These are phyloP conservation scores for Dicyrtoma fusca DNA, from an alignment of 2,888 invertebrate genomes.

Conservation along the genomic window DNA sequence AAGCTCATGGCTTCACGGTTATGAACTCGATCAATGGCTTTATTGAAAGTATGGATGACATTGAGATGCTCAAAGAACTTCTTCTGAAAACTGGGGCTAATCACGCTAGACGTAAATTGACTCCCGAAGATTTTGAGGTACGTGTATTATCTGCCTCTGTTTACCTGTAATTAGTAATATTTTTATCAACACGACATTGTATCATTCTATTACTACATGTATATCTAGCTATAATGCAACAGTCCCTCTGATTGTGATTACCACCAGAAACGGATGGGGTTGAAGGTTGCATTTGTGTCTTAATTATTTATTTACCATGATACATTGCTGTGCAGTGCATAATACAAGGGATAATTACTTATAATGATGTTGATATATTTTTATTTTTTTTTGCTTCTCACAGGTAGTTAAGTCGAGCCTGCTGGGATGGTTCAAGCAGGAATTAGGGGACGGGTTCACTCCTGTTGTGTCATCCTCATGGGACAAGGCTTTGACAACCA, in stretches of 20 bases:
- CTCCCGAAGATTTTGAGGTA: constrained; percentile 21
- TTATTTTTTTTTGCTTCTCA: no score
- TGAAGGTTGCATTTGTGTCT: no score
- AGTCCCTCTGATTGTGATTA: no score
- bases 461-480: not conserved
- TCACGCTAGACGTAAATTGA: constrained; percentile 21
- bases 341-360: no score
- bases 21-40: constrained; percentile 25
- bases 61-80: constrained; percentile 20
- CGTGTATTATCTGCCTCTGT: not conserved
- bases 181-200: no score
- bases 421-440: not conserved
- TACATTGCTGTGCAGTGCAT: no score
- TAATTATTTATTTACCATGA: no score
- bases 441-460: constrained; percentile 7
- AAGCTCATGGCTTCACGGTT: constrained; percentile 33
- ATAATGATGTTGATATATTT: no score
- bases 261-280: no score
- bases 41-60: constrained; percentile 27
- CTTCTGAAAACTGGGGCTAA: constrained; percentile 33
- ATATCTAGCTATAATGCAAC: not conserved
- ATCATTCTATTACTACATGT: not conserved
- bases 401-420: constrained; percentile 1
- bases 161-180: no score
- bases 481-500: not conserved